These are phyloP conservation scores for Lepidotrigona ventralis DNA, from an alignment of 1,140 invertebrate species.

Conservation along the genomic window DNA sequence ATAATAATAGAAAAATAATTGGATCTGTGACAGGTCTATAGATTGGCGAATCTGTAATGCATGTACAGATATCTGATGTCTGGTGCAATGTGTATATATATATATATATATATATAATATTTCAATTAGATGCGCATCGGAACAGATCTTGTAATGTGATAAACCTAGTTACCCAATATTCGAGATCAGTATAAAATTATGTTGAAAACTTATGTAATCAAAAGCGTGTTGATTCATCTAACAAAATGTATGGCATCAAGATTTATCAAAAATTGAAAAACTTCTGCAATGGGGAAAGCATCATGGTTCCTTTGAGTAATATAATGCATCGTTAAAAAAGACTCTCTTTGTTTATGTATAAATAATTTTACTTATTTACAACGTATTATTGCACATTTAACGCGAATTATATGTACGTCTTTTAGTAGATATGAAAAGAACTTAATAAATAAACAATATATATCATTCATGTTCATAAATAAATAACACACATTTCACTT, in stretches of 20 bases:
- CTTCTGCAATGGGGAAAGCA: not conserved
- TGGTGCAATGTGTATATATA: not conserved
- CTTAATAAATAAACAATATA: not conserved
- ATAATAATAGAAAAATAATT: not conserved
- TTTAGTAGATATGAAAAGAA: not conserved
- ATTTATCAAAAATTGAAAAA: not conserved
- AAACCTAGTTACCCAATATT: slow-evolving; percentile 19
- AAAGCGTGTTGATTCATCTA: not conserved
- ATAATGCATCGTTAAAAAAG: not conserved
- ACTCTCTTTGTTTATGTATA: not conserved
- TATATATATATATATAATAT: not conserved
- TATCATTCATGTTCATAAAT: slow-evolving; percentile 9
- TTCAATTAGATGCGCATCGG: not conserved
- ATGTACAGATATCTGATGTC: too few species aligned
- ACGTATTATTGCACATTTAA: slow-evolving; percentile 35
- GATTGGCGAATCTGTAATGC: not conserved
- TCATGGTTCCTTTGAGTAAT: slow-evolving; percentile 6
- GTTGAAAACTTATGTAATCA: not conserved
- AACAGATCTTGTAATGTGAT: not conserved
- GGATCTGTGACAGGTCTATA: not conserved
- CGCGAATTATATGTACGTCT: slow-evolving; percentile 2
- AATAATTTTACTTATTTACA: slow-evolving; percentile 20
- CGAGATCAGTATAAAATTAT: slow-evolving; percentile 3
- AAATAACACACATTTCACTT: not conserved
- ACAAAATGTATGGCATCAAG: slow-evolving; percentile 4